These are phyloP conservation scores for Megaceryle alcyon DNA, from an alignment of 2,797 vertebrate species.

Conservation along the genomic window DNA sequence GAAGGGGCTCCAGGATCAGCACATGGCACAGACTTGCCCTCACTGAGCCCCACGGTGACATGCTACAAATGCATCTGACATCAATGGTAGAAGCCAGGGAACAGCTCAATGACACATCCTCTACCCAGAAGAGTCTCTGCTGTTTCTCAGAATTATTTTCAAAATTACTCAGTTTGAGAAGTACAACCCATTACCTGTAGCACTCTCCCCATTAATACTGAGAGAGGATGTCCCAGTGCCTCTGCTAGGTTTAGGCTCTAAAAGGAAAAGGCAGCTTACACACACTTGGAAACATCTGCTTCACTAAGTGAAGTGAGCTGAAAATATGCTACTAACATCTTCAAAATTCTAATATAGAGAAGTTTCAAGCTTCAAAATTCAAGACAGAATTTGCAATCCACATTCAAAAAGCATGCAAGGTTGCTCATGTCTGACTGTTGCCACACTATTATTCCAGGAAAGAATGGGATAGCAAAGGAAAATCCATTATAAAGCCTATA, in stretches of 20 bases:
- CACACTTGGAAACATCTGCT: neutral
- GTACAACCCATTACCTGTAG: neutral
- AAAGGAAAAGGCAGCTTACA: neutral
- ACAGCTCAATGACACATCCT: neutral
- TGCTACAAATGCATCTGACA: neutral
- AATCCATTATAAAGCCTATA: neutral
- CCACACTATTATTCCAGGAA: neutral
- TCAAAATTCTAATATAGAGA: neutral
- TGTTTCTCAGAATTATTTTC: neutral
- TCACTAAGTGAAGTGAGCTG: neutral
- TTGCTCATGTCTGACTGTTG: neutral
- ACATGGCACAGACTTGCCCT: neutral
- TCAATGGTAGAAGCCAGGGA: neutral
- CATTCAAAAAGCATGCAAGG: neutral
- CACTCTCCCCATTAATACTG: neutral
- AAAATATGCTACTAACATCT: neutral
- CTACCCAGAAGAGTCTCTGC: neutral
- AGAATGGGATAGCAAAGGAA: neutral
- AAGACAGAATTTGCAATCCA: neutral
- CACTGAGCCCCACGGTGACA: fast-evolving
- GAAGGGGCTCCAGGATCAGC: neutral
- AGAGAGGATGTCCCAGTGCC: neutral
- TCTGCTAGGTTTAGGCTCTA: neutral
- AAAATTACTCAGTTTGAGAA: neutral
- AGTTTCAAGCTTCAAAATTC: neutral